A percentile compares a stretch with the other conserved stretches of the same genome.
Evolutionary conservation across 1,140 invertebrate species (phyloP).

Genomic region (Ylistrum balloti): DNA sequence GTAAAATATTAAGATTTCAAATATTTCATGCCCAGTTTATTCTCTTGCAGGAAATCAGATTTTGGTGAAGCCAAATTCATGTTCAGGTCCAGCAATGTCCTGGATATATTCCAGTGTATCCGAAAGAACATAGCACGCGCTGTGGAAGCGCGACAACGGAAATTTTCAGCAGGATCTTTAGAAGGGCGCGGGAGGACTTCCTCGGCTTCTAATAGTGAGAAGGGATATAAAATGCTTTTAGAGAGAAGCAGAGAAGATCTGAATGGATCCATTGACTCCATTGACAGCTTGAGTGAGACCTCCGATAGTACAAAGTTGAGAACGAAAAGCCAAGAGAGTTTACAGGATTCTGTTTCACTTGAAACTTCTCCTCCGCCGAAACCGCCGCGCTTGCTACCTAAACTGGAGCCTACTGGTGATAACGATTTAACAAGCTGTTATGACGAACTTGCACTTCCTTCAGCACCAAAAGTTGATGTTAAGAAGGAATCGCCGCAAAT

Average conservation of each 20-base stretch:
- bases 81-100: constrained; percentile 13
- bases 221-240: constrained; percentile 2
- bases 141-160: background rate
- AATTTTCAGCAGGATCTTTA: background rate
- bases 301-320: background rate
- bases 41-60: background rate
- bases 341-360: background rate
- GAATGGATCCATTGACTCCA: background rate
- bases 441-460: background rate
- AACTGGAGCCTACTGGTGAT: background rate
- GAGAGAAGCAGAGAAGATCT: constrained; percentile 25
- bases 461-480: background rate
- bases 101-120: background rate
- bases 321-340: background rate
- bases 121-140: background rate
- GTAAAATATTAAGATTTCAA: too few relatives aligned
- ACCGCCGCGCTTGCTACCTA: background rate
- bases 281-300: background rate
- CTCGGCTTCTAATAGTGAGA: background rate
- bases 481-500: background rate
- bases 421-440: background rate
- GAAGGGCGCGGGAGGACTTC: background rate
- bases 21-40: background rate
- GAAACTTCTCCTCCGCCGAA: background rate
- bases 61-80: background rate